Evolutionary conservation across 2,113 vertebrate genomes (phyloP), one percentile per base, ranked within the genome.

Genomic region (Haemorhous mexicanus): DNA sequence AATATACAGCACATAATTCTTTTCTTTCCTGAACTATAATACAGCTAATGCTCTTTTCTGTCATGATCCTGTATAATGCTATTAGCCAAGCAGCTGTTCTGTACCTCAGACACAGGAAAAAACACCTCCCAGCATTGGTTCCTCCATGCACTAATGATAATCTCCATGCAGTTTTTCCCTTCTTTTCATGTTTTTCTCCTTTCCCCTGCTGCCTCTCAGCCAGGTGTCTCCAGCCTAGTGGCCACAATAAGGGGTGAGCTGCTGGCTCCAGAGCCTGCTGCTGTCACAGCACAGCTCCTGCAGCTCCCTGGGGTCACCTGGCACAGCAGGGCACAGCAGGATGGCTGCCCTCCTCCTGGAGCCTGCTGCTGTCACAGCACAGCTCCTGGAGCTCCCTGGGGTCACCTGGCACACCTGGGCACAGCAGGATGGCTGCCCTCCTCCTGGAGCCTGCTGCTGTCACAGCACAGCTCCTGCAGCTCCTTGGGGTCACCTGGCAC

Each of bases 21-120:
- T 95, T 73, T 89, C 69, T 91, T 91, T 50, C 75, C 87, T 89
- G 21, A 89, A 63, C 79, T 64, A 63, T 70, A 90, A 55, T 95
- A 91, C 66, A 69, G 80, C 80, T 97, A 94, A 95, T 95, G 89
- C 74, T 95, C 87, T 87, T 95, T 96, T 85, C 84, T 90, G 47
- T 78, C 69, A n/a, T 80, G 93, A 95, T 92, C 81, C 86, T 94
- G 59, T 63, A 59, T 93, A 97, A 97, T 90, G 79, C 96, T 95
- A 63, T 97, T 97, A 96, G 92, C 94, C 26, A 75, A 93, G 70
- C 91, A 94, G 95, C 91, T 96, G 92, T 78, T 97, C 89, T 87
- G 19, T 53, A 89, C 89, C 88, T 95, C 90, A 94, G 62, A 74
- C 91, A 82, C 93, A 73, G 7, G 16, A 72, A 61, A 95, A 64